Evolutionary conservation across 1,140 invertebrate species (phyloP), one percentile per base, ranked within the genome.

Genomic region (Leptinotarsa undecemlineata): DNA sequence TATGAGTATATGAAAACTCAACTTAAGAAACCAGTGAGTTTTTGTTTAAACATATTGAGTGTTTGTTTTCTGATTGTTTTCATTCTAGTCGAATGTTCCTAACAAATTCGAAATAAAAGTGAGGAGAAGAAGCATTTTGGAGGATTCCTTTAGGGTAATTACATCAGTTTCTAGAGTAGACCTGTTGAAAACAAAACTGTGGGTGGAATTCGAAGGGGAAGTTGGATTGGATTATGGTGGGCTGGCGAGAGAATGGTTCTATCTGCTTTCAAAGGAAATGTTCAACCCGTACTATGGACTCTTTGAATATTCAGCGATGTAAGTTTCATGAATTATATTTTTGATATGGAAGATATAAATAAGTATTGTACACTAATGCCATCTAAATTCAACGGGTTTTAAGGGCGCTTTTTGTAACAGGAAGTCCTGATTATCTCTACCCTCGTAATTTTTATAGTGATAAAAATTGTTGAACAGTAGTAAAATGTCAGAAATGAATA

Each of bases 251-350:
- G 98, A 99, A 89, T 99, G 97, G 96, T 99, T 99, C 88, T 99
- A 98, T 88, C 89, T 99, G 42, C 87, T 99, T 33, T 99, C 97
- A 1, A 98, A 98, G 87, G 97, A 99, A 90, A 99, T 99, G 96
- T 99, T 99, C 86, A 99, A 99, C 88, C 98, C 98, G 1, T 99
- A 99, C 84, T 99, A 99, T 86, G 97, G 97, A 0, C 89, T 99
- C 19, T 99, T 99, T 89, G 97, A 99, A 87, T 99, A 99, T 89
- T 98, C 97, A 15, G 97, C 98, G 17, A 98, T 97, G 95, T 93
- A 87, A 90, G 91, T 89, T 21, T 72, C 57, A 51, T 26, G 26
- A 13, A 72, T 20, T 66, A 60, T 51, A 72, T 62, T 48, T 68
- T 42, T 42, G 8, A 42, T 11, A 0, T 42, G 33, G 33, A 42